Evolutionary conservation across 2,888 invertebrate species (phyloP).

Genomic region (Spilosoma lubricipeda): DNA sequence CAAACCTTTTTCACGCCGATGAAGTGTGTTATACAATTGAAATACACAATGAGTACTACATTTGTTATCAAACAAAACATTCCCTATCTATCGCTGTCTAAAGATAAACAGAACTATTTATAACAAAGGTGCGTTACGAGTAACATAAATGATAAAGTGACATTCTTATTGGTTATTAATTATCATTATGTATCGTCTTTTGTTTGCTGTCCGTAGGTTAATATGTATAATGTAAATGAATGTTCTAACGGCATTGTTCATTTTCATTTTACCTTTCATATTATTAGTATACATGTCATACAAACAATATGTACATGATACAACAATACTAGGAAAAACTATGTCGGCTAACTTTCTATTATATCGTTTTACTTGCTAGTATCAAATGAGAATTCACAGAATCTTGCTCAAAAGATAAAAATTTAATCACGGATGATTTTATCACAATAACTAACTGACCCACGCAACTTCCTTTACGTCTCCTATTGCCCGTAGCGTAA

Average conservation of each 20-base stretch:
- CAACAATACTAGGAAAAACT: not conserved
- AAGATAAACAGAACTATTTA: constrained; percentile 1
- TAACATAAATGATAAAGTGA: not conserved
- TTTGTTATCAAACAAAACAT: not conserved
- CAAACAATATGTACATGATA: not conserved
- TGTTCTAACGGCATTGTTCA: constrained; percentile 4
- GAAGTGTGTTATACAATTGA: not conserved
- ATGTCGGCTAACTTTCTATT: not conserved
- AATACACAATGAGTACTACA: not conserved
- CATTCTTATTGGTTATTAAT: constrained; percentile 4
- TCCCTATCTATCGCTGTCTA: not conserved
- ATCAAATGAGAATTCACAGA: not conserved
- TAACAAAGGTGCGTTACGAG: not conserved
- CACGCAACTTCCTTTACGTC: too few relatives aligned
- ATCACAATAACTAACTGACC: too few relatives aligned
- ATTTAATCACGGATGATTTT: not conserved
- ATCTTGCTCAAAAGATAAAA: not conserved
- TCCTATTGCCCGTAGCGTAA: too few relatives aligned
- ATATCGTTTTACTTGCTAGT: not conserved
- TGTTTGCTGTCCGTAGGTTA: constrained; percentile 5
- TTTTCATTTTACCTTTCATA: constrained; percentile 13
- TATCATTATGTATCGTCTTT: not conserved
- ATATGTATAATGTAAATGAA: constrained; percentile 2
- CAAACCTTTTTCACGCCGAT: not conserved
- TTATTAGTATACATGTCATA: not conserved